These are phyloP conservation scores for Odocoileus virginianus DNA, from an alignment of 2,113 vertebrate species.

Conservation along the genomic window DNA sequence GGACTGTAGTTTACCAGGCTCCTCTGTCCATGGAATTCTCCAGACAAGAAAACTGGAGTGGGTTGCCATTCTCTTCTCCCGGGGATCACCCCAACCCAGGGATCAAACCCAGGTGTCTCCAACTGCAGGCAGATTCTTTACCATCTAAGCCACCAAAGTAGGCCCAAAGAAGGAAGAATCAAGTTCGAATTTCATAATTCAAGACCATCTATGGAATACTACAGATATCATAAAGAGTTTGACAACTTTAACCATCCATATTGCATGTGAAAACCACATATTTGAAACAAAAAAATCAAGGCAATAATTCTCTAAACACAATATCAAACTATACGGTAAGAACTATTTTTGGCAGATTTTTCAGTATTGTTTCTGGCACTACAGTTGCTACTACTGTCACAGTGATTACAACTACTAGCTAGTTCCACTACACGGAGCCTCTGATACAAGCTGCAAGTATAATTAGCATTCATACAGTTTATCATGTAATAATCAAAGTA, in stretches of 20 bases:
- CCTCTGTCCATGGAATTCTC: neutral
- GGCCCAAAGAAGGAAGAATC: neutral
- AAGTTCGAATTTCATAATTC: neutral
- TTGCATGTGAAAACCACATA: neutral
- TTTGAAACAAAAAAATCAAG: neutral
- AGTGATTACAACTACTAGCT: neutral
- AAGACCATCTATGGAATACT: neutral
- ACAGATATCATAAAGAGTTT: neutral
- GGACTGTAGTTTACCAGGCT: neutral
- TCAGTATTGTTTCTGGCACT: neutral
- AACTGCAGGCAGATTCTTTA: neutral
- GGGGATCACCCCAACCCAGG: neutral
- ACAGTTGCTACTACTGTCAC: neutral
- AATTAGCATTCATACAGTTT: neutral
- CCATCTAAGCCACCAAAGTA: neutral
- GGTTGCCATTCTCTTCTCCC: neutral
- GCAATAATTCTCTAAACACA: neutral
- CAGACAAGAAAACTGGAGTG: neutral
- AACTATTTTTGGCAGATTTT: neutral
- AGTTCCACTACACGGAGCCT: neutral
- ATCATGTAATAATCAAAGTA: neutral
- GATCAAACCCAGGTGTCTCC: neutral
- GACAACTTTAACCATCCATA: neutral
- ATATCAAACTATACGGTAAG: neutral
- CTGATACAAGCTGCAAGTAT: neutral